These are phyloP conservation scores for Pantherophis vulpinus DNA, from an alignment of 2,797 vertebrate species.

Conservation along the genomic window DNA sequence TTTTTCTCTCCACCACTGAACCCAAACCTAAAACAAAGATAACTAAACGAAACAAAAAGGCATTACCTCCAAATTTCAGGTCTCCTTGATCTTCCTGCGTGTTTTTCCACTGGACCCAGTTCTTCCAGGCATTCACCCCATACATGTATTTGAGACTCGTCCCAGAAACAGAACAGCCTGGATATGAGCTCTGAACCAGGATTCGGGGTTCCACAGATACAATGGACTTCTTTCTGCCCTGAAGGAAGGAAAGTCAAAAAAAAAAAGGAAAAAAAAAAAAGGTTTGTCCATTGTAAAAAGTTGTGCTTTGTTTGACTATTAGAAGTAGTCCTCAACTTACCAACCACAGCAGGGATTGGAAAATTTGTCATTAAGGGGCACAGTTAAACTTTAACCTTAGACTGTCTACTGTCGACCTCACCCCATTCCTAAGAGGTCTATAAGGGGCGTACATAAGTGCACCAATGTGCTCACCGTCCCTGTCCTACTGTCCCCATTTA, in stretches of 20 bases:
- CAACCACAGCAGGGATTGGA: not conserved
- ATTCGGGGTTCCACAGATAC: constrained; percentile 68
- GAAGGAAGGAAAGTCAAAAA: not conserved
- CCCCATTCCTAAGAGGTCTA: no score
- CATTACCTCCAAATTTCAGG: constrained; percentile 82
- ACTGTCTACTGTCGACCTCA: no score
- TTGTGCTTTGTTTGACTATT: not conserved
- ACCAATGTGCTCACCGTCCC: no score
- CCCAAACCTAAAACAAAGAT: not conserved
- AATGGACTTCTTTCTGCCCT: constrained; percentile 86
- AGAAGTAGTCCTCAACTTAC: not conserved
- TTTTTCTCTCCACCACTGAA: not conserved
- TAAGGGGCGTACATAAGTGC: no score
- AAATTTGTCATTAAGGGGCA: not conserved
- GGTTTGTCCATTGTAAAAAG: not conserved
- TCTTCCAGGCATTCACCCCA: constrained; percentile 92
- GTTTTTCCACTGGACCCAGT: constrained; percentile 92
- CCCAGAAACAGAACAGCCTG: constrained; percentile 74
- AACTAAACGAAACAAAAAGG: not conserved
- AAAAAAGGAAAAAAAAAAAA: not conserved
- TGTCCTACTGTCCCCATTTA: no score
- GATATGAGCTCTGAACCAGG: constrained; percentile 75
- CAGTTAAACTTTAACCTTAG: not conserved
- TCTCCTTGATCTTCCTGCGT: constrained; percentile 84
- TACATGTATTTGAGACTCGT: constrained; percentile 88